phyloP scores from a whole-genome alignment of 2,888 invertebrate species.

The Eumerus sabulonum region DNA sequence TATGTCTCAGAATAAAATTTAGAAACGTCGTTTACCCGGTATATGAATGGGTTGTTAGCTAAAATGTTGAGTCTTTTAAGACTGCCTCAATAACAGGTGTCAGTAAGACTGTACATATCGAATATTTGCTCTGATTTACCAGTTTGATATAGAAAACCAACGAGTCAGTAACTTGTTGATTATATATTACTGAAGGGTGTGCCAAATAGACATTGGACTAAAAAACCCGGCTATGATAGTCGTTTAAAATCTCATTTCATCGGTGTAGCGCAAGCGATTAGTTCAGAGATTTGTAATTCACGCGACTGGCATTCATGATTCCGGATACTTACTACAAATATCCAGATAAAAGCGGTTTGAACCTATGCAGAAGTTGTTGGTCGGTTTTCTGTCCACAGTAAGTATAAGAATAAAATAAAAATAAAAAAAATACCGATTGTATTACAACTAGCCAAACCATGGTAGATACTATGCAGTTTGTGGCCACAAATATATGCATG shows the following conservation, averaged over 20 bases:
- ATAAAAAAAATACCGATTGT: background rate
- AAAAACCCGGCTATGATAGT: background rate
- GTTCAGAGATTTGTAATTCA: slow-evolving; percentile 49
- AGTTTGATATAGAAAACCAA: too few species aligned
- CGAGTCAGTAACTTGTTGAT: too few species aligned
- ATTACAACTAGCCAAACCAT: background rate
- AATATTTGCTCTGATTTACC: too few species aligned
- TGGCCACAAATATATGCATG: background rate
- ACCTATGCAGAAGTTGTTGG: slow-evolving; percentile 44
- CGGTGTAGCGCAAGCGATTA: slow-evolving; percentile 11
- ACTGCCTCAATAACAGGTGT: too few species aligned
- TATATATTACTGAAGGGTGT: slow-evolving; percentile 19
- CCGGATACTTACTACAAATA: slow-evolving; percentile 63
- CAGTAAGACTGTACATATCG: too few species aligned
- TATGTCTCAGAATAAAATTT: too few species aligned
- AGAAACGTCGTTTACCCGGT: too few species aligned
- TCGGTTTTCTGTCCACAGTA: slow-evolving; percentile 34
- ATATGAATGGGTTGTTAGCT: too few species aligned
- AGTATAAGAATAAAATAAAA: slow-evolving; percentile 26
- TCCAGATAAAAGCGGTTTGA: slow-evolving; percentile 65
- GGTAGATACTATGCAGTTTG: background rate
- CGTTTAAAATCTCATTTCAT: too few species aligned
- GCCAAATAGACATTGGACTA: slow-evolving; percentile 20
- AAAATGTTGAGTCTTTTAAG: too few species aligned
- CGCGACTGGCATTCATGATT: slow-evolving; percentile 43